Base-by-base conservation (phyloP, 2,888 invertebrate species). In the Agrypnus murinus region DNA sequence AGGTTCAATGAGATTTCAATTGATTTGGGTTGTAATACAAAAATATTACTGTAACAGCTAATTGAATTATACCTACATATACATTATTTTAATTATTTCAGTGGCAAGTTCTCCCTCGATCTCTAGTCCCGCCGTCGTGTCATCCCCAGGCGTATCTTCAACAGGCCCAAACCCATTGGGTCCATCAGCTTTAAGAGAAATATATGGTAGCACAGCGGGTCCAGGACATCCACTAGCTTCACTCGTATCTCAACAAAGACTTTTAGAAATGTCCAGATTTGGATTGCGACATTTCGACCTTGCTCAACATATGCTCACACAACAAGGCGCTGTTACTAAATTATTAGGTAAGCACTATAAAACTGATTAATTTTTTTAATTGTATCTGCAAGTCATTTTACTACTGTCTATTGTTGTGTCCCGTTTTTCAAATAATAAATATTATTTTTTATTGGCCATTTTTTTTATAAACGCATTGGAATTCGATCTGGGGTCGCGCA, bases 291-390 rank as follows among this genome's bases (percentile, higher is more conserved):
- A 96, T 81, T 96, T 96, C 83, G 96, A 96, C 86, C 90, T 96
- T 81, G 95, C 96, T 4, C 94, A 95, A 81, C 96, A 96, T 83
- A 94, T 96, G 88, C 89, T 96, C 65, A 93, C 94, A 71, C 95
- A 96, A 87, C 95, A 96, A 87, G 95, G 95, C 80, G 95, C 95
- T 81, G 96, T 94, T 80, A 95, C 95, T 77, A 96, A 96, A 87
- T 89, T 96, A 83, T 88, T 96, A 84, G 96, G 96, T 95, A 87
- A 93, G 94, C 57, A n/a, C n/a, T n/a, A n/a, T n/a, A 68, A 65
- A 31, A 62, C 53, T 53, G 15, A 57, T 43, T 64, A 53, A 25
- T 15, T 31, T 45, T 10, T 53, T 55, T 36, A 17, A 17, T 40
- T 58, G 32, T n/a, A 9, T 19, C 5, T 9, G 46, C 46, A 46